A percentile compares a stretch with the other conserved stretches of the same genome.
Conservation (phyloP, 2,888 invertebrate species). For the Spisula subtruncata region DNA sequence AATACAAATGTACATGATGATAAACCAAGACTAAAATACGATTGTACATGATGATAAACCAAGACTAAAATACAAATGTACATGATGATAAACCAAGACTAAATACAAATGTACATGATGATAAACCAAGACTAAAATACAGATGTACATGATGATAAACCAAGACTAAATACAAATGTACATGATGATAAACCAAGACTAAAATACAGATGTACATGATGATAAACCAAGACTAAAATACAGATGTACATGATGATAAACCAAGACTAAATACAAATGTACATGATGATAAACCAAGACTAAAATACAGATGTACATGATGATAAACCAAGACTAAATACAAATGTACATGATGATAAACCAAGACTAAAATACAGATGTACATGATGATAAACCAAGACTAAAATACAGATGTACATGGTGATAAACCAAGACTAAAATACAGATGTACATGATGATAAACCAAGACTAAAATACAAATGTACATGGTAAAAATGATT, state of each 20-base stretch:
- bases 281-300: constrained; percentile 7
- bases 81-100: constrained; percentile 3
- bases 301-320: not conserved
- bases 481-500: not conserved
- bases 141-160: not conserved
- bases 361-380: not conserved
- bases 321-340: not conserved
- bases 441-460: not conserved
- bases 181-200: constrained; percentile 3
- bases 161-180: not conserved
- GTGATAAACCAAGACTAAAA: constrained; percentile 1
- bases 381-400: constrained; percentile 9
- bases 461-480: not conserved
- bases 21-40: too few species aligned
- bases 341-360: not conserved
- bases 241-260: not conserved
- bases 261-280: not conserved
- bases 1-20: too few species aligned
- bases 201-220: not conserved
- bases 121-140: not conserved
- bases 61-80: too few species aligned
- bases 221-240: not conserved
- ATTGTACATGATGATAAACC: too few species aligned
- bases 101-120: not conserved
- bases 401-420: not conserved